These are phyloP conservation scores for Leucophenga varia DNA, from an alignment of 1,140 invertebrate genomes.

Conservation along the genomic window DNA sequence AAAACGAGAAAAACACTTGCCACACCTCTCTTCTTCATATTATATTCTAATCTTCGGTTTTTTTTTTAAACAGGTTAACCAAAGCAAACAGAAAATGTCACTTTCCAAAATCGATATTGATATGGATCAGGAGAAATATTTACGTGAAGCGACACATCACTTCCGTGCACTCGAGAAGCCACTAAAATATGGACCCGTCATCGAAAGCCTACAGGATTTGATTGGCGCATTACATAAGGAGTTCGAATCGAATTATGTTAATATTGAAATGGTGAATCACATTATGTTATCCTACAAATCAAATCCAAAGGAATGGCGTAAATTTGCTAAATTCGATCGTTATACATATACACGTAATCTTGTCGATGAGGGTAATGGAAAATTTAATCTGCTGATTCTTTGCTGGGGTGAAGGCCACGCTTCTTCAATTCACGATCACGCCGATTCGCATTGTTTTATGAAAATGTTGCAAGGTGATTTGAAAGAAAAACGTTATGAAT, in stretches of 20 bases:
- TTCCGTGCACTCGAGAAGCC: conserved; percentile 52
- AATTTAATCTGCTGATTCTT: conserved; percentile 95
- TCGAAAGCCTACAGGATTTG: conserved; percentile 69
- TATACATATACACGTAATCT: conserved; percentile 93
- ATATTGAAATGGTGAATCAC: conserved; percentile 84
- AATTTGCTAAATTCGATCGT: conserved; percentile 92
- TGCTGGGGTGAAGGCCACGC: conserved; percentile 97
- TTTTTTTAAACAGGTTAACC: conserved; percentile 33
- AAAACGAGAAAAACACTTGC: no score
- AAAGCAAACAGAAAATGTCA: conserved; percentile 43
- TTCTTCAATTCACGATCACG: conserved; percentile 95
- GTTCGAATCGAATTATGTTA: conserved; percentile 77
- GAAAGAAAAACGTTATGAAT: conserved; percentile 63
- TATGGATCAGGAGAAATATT: conserved; percentile 46
- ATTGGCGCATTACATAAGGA: conserved; percentile 71
- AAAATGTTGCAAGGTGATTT: conserved; percentile 79
- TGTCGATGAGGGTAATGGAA: conserved; percentile 92
- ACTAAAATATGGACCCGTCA: conserved; percentile 43
- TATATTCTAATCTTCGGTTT: neutral
- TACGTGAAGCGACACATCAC: conserved; percentile 45
- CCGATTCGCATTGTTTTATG: conserved; percentile 97
- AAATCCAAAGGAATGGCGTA: conserved; percentile 87
- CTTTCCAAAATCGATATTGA: conserved; percentile 41
- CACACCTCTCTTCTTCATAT: no score
- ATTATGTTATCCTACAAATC: conserved; percentile 86